A percentile compares a stretch with the other conserved stretches of the same genome.
These are phyloP conservation scores for Calliphora vicina DNA, from an alignment of 1,140 invertebrate genomes.

Conservation along the genomic window DNA sequence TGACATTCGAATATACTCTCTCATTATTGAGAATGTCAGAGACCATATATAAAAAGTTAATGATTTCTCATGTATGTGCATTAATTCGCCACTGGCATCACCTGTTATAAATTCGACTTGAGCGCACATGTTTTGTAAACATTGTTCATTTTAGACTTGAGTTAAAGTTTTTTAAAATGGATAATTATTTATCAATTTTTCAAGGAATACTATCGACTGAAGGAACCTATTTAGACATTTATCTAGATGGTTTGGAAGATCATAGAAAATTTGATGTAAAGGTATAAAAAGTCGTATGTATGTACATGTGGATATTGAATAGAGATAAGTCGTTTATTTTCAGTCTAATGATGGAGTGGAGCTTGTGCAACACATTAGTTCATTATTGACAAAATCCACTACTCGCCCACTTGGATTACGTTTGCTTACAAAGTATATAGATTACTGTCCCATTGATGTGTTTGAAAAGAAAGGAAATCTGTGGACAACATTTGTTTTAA, in stretches of 20 bases:
- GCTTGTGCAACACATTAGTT: neutral
- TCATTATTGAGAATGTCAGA: too few relatives aligned
- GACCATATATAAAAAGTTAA: too few relatives aligned
- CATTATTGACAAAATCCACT: neutral
- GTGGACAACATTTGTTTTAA: neutral
- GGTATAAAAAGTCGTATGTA: neutral
- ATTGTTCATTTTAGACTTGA: neutral
- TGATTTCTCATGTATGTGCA: too few relatives aligned
- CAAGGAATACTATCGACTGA: neutral
- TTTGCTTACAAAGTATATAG: neutral
- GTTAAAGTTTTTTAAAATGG: neutral
- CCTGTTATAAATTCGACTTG: too few relatives aligned
- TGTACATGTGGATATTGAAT: neutral
- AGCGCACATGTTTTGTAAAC: neutral
- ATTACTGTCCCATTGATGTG: neutral
- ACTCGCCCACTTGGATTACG: neutral
- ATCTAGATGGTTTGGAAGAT: neutral
- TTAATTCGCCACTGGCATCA: too few relatives aligned
- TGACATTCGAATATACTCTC: too few relatives aligned
- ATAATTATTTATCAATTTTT: neutral
- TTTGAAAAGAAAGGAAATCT: neutral
- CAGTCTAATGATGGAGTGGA: neutral
- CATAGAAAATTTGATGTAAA: neutral
- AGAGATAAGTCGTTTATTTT: neutral
- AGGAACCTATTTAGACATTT: neutral